Evolutionary conservation across 64 coral and sea anemone genomes (phyloP).

Genomic region (Astreopora myriophthalma): DNA sequence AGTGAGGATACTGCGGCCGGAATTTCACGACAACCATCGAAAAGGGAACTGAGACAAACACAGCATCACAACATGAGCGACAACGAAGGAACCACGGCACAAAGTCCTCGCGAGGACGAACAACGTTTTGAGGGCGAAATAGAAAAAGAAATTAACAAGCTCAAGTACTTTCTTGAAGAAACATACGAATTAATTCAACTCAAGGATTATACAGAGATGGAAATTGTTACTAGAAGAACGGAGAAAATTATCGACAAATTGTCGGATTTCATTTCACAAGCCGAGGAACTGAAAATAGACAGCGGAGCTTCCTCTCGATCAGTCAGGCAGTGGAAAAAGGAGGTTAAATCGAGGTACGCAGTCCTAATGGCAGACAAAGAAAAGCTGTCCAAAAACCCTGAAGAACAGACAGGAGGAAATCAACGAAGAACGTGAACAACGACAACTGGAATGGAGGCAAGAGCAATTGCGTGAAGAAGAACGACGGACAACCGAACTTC

Average conservation of each 20-base stretch:
- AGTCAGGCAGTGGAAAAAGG: slow-evolving; percentile 68
- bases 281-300: slow-evolving; percentile 66
- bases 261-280: slow-evolving; percentile 32
- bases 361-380: slow-evolving; percentile 11
- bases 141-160: slow-evolving; percentile 60
- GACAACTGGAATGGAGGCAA: neutral
- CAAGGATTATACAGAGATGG: slow-evolving; percentile 56
- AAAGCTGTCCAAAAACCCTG: neutral
- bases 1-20: too few relatives aligned
- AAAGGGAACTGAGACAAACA: too few relatives aligned
- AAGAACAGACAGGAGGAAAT: neutral
- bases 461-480: slow-evolving; percentile 1
- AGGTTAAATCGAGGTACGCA: slow-evolving; percentile 35
- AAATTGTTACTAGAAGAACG: slow-evolving; percentile 37
- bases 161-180: slow-evolving; percentile 60
- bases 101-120: neutral
- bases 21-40: too few relatives aligned
- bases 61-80: too few relatives aligned
- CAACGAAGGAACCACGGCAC: too few relatives aligned
- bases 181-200: slow-evolving; percentile 52
- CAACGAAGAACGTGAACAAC: neutral
- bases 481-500: neutral
- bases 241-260: slow-evolving; percentile 51
- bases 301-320: slow-evolving; percentile 17
- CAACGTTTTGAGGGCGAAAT: neutral